Evolutionary conservation across 2,797 vertebrate species (phyloP).

Genomic region (Lophius americanus): DNA sequence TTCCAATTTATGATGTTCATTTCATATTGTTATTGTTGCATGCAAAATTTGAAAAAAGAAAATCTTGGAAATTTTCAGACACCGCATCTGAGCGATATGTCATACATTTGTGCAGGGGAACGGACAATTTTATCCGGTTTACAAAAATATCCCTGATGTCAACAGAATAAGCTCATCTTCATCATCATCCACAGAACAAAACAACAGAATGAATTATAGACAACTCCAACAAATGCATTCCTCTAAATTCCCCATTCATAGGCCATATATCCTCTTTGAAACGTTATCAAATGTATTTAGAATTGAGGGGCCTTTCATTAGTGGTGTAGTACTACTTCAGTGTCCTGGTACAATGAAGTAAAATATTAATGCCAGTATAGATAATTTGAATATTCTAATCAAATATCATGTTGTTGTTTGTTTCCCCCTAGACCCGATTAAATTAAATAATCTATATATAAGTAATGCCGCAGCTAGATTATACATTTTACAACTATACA

Average conservation of each 20-base stretch:
- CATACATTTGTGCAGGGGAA: constrained; percentile 7
- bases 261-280: background rate
- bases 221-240: constrained; percentile 3
- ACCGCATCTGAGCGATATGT: background rate
- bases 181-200: background rate
- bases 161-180: no score
- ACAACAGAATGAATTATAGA: background rate
- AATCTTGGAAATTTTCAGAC: background rate
- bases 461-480: no score
- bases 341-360: background rate
- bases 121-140: background rate
- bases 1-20: background rate
- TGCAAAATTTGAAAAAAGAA: background rate
- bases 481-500: no score
- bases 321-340: background rate
- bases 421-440: no score
- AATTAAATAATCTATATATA: no score
- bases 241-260: background rate
- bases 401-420: no score
- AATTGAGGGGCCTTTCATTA: background rate
- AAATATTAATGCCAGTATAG: no score
- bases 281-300: background rate
- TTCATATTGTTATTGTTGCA: background rate
- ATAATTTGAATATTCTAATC: no score
- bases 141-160: background rate